A percentile compares a stretch with the other conserved stretches of the same genome.
These are phyloP conservation scores for Synanthedon myopaeformis DNA, from an alignment of 2,888 invertebrate genomes.

Conservation along the genomic window DNA sequence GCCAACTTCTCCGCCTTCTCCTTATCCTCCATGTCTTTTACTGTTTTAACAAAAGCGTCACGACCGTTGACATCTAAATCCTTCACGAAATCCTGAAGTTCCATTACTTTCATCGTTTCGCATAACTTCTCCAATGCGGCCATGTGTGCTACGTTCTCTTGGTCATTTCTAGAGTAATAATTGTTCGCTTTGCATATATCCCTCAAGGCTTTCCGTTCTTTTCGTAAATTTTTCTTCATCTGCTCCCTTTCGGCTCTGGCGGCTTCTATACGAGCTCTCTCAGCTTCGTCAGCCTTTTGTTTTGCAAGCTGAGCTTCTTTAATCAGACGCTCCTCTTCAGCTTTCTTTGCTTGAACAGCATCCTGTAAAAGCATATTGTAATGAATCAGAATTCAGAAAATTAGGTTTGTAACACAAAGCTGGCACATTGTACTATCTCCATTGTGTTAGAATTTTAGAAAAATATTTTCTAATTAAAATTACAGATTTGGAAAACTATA, in stretches of 20 bases:
- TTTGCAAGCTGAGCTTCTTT: slow-evolving; percentile 80
- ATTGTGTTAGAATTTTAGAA: too few species aligned
- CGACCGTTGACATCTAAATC: slow-evolving; percentile 75
- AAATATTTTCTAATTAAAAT: too few species aligned
- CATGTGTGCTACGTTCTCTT: slow-evolving; percentile 84
- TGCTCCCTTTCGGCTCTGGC: slow-evolving; percentile 88
- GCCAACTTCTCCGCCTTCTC: slow-evolving; percentile 82
- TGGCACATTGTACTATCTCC: too few species aligned
- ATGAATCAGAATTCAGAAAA: neutral
- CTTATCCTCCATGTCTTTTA: slow-evolving; percentile 79
- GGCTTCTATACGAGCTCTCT: slow-evolving; percentile 83
- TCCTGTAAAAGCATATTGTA: slow-evolving; percentile 54
- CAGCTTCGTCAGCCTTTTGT: slow-evolving; percentile 83
- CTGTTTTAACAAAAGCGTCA: slow-evolving; percentile 74
- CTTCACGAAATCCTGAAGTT: slow-evolving; percentile 82
- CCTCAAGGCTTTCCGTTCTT: slow-evolving; percentile 84
- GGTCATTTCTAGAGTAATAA: slow-evolving; percentile 79
- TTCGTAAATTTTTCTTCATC: slow-evolving; percentile 86
- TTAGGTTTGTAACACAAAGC: neutral
- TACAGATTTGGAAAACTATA: too few species aligned
- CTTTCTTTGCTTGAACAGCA: slow-evolving; percentile 83
- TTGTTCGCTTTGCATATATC: slow-evolving; percentile 84
- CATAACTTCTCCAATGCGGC: slow-evolving; percentile 93
- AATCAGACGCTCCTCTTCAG: slow-evolving; percentile 83
- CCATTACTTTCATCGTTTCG: slow-evolving; percentile 78